Evolutionary conservation across 1,140 invertebrate genomes (phyloP), one percentile per base, ranked within the genome.

Genomic region (Nephotettix cincticeps): DNA sequence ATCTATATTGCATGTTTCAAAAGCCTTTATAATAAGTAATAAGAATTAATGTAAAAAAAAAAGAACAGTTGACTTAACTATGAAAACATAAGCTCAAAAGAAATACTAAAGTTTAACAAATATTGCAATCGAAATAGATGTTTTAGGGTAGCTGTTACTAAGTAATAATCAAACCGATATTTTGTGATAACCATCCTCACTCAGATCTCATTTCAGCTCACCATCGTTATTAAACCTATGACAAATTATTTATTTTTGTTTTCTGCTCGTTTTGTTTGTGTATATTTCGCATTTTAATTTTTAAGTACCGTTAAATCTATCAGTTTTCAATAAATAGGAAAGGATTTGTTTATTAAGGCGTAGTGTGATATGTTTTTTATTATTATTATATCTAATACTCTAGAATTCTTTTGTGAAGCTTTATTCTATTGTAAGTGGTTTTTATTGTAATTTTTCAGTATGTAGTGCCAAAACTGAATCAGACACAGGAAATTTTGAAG

Each of bases 261-360:
- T 61, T 61, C 56, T 61, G 56, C 56, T 61, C 56, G 56, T 61
- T 61, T 61, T 61, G 56, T 61, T 61, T 61, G 56, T 61, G 56
- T 61, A 61, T 61, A 61, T 61, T 61, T 61, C 47, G 56, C 56
- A 61, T 61, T 61, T 61, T 61, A 61, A 61, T 61, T 61, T 51
- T 61, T 61, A 61, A 61, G 56, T 61, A 25, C 23, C 25, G 23
- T 21, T 28, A 61, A 27, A 6, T 6, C 13, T 27, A n/a, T 25
- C 56, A 21, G 13, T 25, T 27, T 23, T 28, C 56, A 21, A 13
- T 11, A 2, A 11, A 61, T 19, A 61, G 56, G 25, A 27, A 23
- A 25, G 23, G 25, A 36, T 14, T 36, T 6, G 14, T 36, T 36
- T n/a, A n/a, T n/a, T 36, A 36, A 14, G 27, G 21, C 56, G 4